Evolutionary conservation across 2,888 invertebrate species (phyloP), one percentile per base, ranked within the genome.

Genomic region (Leucoma salicis): DNA sequence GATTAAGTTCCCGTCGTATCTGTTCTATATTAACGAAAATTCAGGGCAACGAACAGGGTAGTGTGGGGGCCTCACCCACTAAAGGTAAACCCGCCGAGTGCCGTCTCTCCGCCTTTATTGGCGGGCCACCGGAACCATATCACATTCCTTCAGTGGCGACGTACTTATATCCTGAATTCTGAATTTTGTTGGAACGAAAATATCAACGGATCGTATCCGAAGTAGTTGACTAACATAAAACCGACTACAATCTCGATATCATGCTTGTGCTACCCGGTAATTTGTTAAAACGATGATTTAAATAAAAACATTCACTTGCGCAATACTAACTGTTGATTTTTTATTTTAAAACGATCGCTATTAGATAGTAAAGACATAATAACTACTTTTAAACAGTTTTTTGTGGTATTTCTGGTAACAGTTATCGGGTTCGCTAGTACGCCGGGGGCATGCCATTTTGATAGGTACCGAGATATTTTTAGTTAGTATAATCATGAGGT

Each of bases 211-310:
- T n/a, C n/a, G n/a, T n/a, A n/a, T n/a, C n/a, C n/a, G n/a, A n/a
- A n/a, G n/a, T n/a, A n/a, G n/a, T n/a, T n/a, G n/a, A n/a, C n/a
- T n/a, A n/a, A n/a, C n/a, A n/a, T n/a, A 72, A 73, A 66, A 63
- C 53, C 44, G 53, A 50, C 53, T 58, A 54, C 58, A 61, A 56
- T 47, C 42, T 51, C 53, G 66, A 59, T 55, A 66, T 54, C n/a
- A 51, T 56, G 57, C 56, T 45, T 66, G 63, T 64, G 62, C 54
- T 59, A 63, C 51, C 44, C 53, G 63, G 62, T 71, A 76, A 78
- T 78, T 76, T 74, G 67, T 70, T 71, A 70, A 29, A 29, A 61
- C 53, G 63, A 61, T 63, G 60, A 69, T 74, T 77, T 73, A 70
- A 76, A 74, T 66, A 74, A 72, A 75, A 76, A 73, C 71, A 66